Base-by-base conservation (phyloP, 2,888 invertebrate genomes). In the Hecatera dysodea region DNA sequence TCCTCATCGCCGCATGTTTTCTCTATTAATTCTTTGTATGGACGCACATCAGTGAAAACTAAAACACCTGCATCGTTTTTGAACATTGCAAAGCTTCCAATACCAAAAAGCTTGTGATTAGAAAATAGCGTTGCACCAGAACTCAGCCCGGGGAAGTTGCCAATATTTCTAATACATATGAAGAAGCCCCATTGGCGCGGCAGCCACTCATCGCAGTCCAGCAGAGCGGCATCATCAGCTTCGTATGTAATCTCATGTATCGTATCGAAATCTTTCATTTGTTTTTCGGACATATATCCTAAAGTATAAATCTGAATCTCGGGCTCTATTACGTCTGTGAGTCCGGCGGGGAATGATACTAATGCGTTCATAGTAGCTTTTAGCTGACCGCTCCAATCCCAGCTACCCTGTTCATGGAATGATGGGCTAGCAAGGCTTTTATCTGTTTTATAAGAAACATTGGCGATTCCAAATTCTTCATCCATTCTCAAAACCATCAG, bases 131-230 rank as follows among this genome's bases (percentile, higher is more conserved):
- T 2, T 9, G 57, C 57, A 24, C 69, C 57, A 24, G 69, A 50
- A 24, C 17, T 33, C 17, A 70, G 15, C 5, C n/a, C 33, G 11
- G 33, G 8, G 0, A 52, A 57, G 4, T 57, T 24, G 1, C 36
- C 33, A 24, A 48, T 67, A 70, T 67, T 64, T 42, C 27, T 29
- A 42, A 67, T 11, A n/a, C 67, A 67, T n/a, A 67, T 55, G n/a
- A 67, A 67, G 33, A 5, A 44, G 0, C 67, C 67, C 67, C 67
- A 63, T 4, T 46, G 15, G 8, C 53, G 67, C 12, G 67, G 55
- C 53, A 68, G n/a, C 67, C 67, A 63, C 24, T 68, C 63, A 0
- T 64, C 55, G 27, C 68, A 68, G 27, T 68, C 64, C 12, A 27
- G 17, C n/a, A 55, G n/a, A 46, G 7, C 39, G 4, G 15, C 19